These are phyloP conservation scores for Channa argus DNA, from an alignment of 2,113 vertebrate species.

Conservation along the genomic window DNA sequence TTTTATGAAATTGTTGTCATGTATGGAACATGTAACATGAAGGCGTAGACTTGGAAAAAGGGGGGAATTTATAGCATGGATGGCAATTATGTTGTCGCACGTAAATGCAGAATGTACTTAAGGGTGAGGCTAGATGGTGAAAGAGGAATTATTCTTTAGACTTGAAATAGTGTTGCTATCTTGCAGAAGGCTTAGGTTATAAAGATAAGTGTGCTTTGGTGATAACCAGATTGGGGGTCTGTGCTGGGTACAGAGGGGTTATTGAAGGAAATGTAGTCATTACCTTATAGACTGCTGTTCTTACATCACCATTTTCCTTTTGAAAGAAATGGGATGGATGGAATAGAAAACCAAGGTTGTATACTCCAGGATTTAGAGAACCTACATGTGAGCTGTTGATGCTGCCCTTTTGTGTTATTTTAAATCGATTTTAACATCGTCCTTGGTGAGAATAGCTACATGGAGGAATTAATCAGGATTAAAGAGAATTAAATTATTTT, in stretches of 20 bases:
- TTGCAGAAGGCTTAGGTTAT: slow-evolving; percentile 20
- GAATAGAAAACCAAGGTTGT: not conserved
- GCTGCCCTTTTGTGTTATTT: slow-evolving; percentile 23
- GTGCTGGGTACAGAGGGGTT: slow-evolving; percentile 6
- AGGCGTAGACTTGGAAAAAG: not conserved
- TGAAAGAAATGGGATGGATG: not conserved
- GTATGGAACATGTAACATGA: not conserved
- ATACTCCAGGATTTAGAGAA: not conserved
- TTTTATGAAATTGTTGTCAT: too few relatives aligned
- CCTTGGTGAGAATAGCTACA: not conserved
- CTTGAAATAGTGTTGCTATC: slow-evolving; percentile 27
- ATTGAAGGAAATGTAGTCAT: slow-evolving; percentile 7
- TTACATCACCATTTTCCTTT: slow-evolving; percentile 11
- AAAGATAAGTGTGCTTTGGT: slow-evolving; percentile 2
- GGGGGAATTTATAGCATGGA: not conserved
- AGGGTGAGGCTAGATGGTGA: slow-evolving; percentile 4
- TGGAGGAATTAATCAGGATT: slow-evolving; percentile 12
- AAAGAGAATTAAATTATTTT: not conserved
- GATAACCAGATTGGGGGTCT: slow-evolving; percentile 17
- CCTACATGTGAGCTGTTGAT: not conserved
- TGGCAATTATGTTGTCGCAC: not conserved
- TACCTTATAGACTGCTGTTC: not conserved
- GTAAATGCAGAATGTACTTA: not conserved
- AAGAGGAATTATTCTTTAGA: slow-evolving; percentile 20
- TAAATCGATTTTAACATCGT: slow-evolving; percentile 4